phyloP scores from a whole-genome alignment of 53 echinoderm and acorn worm species.

The Actinopyga echinites region DNA sequence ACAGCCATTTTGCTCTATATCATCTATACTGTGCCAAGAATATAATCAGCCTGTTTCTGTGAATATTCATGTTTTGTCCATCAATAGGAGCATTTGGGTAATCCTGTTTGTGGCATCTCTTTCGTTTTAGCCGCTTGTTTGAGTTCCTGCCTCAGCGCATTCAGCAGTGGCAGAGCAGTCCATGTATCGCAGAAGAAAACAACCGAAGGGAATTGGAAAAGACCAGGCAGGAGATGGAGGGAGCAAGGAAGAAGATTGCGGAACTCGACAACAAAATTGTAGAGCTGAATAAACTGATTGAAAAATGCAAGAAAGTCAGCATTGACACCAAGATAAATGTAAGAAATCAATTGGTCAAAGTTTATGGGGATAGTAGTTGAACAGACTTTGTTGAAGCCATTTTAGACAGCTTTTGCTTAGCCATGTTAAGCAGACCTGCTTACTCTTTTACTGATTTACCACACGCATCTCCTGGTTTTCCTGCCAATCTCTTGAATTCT shows the following conservation, averaged over 20 bases:
- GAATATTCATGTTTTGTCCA: too few species aligned
- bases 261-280: conserved; percentile 87
- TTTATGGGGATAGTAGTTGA: too few species aligned
- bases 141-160: conserved; percentile 95
- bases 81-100: too few species aligned
- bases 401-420: too few species aligned
- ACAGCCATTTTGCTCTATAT: too few species aligned
- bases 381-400: too few species aligned
- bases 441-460: too few species aligned
- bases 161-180: conserved; percentile 96
- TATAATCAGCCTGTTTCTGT: too few species aligned
- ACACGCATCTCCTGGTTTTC: too few species aligned
- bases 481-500: too few species aligned
- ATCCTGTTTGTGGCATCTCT: neutral
- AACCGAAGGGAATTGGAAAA: conserved; percentile 77
- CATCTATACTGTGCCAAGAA: too few species aligned
- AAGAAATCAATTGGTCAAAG: neutral
- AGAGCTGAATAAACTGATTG: conserved; percentile 73
- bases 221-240: conserved; percentile 87
- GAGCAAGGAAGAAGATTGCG: conserved; percentile 85
- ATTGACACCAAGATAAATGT: conserved; percentile 41
- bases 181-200: conserved; percentile 95
- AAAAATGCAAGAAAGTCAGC: conserved; percentile 76
- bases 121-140: conserved; percentile 74
- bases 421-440: too few species aligned